Base-by-base conservation (phyloP, 2,888 invertebrate species). In the Idaea aversata region DNA sequence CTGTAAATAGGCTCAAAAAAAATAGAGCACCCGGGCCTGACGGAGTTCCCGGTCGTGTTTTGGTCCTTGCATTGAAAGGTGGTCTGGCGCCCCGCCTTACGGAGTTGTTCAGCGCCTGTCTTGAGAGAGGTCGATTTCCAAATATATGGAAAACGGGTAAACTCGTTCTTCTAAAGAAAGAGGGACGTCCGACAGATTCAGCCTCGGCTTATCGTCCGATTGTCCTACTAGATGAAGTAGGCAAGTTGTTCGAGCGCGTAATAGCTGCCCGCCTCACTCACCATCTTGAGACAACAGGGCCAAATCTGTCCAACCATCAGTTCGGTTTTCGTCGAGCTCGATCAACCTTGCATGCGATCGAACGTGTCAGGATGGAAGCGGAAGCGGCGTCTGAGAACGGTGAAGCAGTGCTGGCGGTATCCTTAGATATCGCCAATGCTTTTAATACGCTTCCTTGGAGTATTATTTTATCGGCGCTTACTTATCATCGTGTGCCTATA, bases 11-110 rank as follows among this genome's bases (percentile, higher is more conserved):
- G 36, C 36, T 36, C 6, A 36, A 36, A 6, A 36, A 36, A 36
- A 16, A 16, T 2, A 59, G 16, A 7, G 61, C 61, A 0, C 61
- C 61, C 0, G 61, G 61, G 5, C 61, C 61, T 1, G 61, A 60
- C 57, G 63, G 67, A 66, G 62, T 96, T 69, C 95, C 95, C 81
- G 94, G 94, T 86, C 95, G 95, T 88, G 61, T 35, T 15, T 35
- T 7, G 13, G 95, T 95, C 69, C 86, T 87, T 75, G 16, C 36
- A n/a, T 16, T 36, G 6, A 38, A 38, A 10, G 62, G 10, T 16
- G 47, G 35, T 7, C 16, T 10, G 15, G 62, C n/a, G 15, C 15
- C 47, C 16, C n/a, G 15, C 10, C 57, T 62, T 6, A 34, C 16
- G 13, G 61, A 25, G 65, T 62, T 63, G 16, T 36, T 59, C 35